Percentiles rank a stretch among this genome's conserved stretches.
phyloP scores from a whole-genome alignment of 64 coral and sea anemone species.

The Pocillopora damicornis region DNA sequence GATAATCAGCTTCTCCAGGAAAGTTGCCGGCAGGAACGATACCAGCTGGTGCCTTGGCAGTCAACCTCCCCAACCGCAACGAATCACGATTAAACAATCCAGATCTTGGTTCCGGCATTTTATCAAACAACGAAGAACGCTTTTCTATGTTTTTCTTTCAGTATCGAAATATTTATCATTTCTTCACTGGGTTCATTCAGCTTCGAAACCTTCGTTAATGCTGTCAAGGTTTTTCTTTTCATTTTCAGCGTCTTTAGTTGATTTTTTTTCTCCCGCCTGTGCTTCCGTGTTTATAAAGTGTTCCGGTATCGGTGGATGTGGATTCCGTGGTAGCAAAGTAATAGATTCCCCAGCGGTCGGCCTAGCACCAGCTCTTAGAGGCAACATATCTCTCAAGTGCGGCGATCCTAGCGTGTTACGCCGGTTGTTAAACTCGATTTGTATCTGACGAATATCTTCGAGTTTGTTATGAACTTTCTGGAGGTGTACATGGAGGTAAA shows the following conservation, averaged over 20 bases:
- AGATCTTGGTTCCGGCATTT: no score
- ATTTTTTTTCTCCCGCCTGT: background rate
- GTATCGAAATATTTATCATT: no score
- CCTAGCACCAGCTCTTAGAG: background rate
- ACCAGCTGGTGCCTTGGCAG: no score
- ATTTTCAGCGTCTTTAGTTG: background rate
- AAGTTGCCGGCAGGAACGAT: no score
- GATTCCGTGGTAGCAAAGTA: background rate
- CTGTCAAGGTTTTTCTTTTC: background rate
- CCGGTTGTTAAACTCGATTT: background rate
- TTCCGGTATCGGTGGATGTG: background rate
- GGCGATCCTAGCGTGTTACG: background rate
- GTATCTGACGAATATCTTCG: background rate
- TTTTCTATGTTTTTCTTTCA: background rate
- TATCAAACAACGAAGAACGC: no score
- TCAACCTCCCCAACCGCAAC: no score
- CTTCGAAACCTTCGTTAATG: constrained; percentile 4
- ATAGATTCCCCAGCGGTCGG: background rate
- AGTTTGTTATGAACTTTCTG: background rate
- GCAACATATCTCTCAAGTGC: background rate
- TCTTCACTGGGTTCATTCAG: background rate
- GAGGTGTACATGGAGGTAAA: background rate
- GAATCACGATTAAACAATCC: no score
- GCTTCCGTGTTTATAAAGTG: background rate
- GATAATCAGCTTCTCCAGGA: no score